phyloP scores from a whole-genome alignment of 2,797 vertebrate species.

The Leucoraja ocellata region DNA sequence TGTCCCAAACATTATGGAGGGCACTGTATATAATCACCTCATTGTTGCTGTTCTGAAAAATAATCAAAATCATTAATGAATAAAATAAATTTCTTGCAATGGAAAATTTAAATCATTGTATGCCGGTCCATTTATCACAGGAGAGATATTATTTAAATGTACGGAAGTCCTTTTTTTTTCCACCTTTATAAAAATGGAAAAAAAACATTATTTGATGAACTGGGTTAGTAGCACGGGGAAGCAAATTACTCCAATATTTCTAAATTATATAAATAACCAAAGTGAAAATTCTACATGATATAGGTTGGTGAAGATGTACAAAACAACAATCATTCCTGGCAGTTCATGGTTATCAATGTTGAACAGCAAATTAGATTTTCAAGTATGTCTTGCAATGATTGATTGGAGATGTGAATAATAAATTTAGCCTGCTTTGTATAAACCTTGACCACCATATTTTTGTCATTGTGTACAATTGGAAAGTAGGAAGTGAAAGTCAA shows the following conservation, averaged over 20 bases:
- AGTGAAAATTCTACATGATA: not conserved
- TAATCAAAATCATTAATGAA: not conserved
- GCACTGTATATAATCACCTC: not conserved
- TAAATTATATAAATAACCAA: conserved; percentile 10
- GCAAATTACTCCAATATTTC: not conserved
- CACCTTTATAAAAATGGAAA: not conserved
- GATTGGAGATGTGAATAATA: conserved; percentile 69
- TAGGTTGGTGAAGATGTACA: conserved; percentile 14
- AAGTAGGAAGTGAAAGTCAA: conserved; percentile 56
- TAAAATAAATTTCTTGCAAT: not conserved
- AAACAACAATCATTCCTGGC: conserved; percentile 42
- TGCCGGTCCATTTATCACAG: not conserved
- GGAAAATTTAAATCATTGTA: not conserved
- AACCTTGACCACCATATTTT: conserved; percentile 51
- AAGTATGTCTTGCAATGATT: conserved; percentile 76
- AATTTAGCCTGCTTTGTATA: conserved; percentile 62
- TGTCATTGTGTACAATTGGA: conserved; percentile 60
- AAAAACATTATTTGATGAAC: not conserved
- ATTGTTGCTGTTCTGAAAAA: not conserved
- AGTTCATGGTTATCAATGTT: conserved; percentile 66
- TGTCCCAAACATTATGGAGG: too few relatives aligned
- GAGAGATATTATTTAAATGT: not conserved
- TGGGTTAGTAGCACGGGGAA: not conserved
- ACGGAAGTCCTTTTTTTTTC: not conserved
- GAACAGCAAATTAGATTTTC: conserved; percentile 72